Base-by-base conservation (phyloP, 2,888 invertebrate genomes). In the Calameuta idolon region DNA sequence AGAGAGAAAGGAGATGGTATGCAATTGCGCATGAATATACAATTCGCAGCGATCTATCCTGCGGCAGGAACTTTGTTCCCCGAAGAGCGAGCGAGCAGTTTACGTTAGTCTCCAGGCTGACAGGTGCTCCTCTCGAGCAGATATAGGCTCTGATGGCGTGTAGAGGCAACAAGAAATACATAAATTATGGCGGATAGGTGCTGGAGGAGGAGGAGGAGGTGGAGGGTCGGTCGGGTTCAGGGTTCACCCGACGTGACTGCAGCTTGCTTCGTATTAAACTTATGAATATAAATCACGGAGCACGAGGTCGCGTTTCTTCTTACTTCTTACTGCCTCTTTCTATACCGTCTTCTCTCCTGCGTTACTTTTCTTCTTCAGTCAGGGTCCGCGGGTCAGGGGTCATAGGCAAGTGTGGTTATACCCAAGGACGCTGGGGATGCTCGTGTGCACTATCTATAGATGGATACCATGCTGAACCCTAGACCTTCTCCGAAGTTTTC, bases 261-360 rank as follows among this genome's bases (percentile, higher is more conserved):
- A 86, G 86, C 85, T 86, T 85, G 86, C 83, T 85, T 87, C 85
- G 88, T 85, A 89, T 89, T 88, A 89, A 90, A 89, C 83, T 90
- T 89, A 89, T 90, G 89, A 90, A 90, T 90, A 89, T 90, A 90
- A 90, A 89, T 89, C 88, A 88, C 85, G 81, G 76, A 79, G 79
- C 77, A 81, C 82, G 73, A 73, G 75, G 73, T 37, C 69, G 75
- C 55, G 23, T 55, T 55, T 55, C 55, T 23, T 55, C 55, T 55
- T 23, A 55, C 55, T 23, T 55, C 55, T 55, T 55, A 55, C 55
- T 55, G 55, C 23, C 23, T 55, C 23, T 55, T 55, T 23, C 23
- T 55, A 55, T 9, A 55, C 77, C 81, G 83, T 84, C 40, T 37
- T 69, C 40, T 55, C 37, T 69, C 75, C 30, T 69, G 23, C 77